Conservation (phyloP, 2,888 invertebrate genomes). For the Polyommatus iphigenia region DNA sequence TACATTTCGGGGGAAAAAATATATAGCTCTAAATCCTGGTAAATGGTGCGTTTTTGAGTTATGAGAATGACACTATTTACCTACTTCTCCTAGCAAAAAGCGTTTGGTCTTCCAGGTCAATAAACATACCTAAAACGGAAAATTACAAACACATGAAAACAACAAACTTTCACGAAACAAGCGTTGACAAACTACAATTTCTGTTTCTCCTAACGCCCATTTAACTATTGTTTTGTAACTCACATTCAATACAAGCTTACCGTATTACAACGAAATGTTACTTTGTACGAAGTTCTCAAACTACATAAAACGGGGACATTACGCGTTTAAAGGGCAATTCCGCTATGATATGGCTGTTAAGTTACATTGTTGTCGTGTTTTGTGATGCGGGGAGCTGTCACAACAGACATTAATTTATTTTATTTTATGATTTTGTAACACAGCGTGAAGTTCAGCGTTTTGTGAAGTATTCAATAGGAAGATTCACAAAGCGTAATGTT, state of each 20-base stretch:
- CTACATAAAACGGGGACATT: conserved; percentile 42
- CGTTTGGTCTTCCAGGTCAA: too few species aligned
- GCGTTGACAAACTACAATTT: neutral
- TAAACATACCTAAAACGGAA: too few species aligned
- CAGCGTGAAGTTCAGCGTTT: conserved; percentile 69
- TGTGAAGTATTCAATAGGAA: conserved; percentile 60
- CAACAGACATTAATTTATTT: conserved; percentile 77
- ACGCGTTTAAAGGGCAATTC: conserved; percentile 64
- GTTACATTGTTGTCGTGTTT: conserved; percentile 73
- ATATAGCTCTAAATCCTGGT: too few species aligned
- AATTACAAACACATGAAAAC: neutral
- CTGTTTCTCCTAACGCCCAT: neutral
- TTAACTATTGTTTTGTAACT: conserved; percentile 19
- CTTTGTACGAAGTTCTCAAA: conserved; percentile 12
- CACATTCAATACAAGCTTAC: conserved; percentile 18
- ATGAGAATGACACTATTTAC: too few species aligned
- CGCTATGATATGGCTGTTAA: conserved; percentile 68
- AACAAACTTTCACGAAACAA: neutral
- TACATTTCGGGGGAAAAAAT: too few species aligned
- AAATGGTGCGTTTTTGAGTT: too few species aligned
- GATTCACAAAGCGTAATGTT: conserved; percentile 56
- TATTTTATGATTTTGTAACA: conserved; percentile 73
- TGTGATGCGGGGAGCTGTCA: conserved; percentile 76
- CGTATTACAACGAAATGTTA: neutral
- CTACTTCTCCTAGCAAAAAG: too few species aligned